Conservation (phyloP, 1,140 invertebrate species). For the Neodiprion pinetum region DNA sequence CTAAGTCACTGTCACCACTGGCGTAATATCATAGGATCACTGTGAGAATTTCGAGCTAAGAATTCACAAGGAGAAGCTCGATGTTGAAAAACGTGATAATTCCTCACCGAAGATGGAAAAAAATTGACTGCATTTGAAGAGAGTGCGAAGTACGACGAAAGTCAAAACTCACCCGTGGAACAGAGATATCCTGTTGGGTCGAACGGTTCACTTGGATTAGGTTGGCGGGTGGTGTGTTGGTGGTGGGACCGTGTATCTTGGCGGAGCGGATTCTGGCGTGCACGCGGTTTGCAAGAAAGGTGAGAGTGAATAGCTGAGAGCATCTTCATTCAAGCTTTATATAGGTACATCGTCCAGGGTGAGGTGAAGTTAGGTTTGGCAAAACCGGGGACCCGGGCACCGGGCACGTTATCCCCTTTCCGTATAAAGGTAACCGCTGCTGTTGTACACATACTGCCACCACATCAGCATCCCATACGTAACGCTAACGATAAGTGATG, state of each 20-base stretch:
- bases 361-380: neutral
- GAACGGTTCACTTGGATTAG: neutral
- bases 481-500: no score
- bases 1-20: slow-evolving; percentile 1
- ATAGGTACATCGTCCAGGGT: slow-evolving; percentile 47
- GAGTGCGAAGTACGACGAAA: no score
- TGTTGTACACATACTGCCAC: no score
- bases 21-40: neutral
- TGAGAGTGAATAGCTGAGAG: slow-evolving; percentile 61
- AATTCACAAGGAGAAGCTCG: no score
- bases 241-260: slow-evolving; percentile 34
- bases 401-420: slow-evolving; percentile 6
- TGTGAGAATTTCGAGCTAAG: no score
- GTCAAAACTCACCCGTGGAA: neutral
- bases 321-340: slow-evolving; percentile 64
- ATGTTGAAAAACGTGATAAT: no score
- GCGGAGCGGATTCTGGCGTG: slow-evolving; percentile 33
- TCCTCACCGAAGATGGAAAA: no score
- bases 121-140: no score
- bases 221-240: neutral
- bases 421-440: neutral
- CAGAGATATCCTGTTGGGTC: slow-evolving; percentile 1
- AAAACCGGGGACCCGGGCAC: slow-evolving; percentile 1
- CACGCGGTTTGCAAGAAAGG: slow-evolving; percentile 49
- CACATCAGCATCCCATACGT: no score